Percentiles rank a stretch among this genome's conserved stretches.
Evolutionary conservation across 2,797 vertebrate genomes (phyloP).

Genomic region (Sciurus vulgaris): DNA sequence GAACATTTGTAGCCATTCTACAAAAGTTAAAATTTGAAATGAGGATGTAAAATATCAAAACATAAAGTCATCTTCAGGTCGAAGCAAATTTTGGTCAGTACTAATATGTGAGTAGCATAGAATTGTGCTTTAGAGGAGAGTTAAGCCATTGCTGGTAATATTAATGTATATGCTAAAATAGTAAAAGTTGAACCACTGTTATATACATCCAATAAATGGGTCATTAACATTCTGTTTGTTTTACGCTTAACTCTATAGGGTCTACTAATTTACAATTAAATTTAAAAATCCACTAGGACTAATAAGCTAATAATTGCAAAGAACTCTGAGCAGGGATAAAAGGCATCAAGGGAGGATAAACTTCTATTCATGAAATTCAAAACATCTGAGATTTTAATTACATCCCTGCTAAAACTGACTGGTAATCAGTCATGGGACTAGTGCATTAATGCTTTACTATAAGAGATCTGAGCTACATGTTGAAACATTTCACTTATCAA

Average conservation of each 20-base stretch:
- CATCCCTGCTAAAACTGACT: constrained; percentile 70
- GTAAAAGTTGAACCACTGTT: constrained; percentile 44
- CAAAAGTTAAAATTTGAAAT: not conserved
- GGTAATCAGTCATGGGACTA: constrained; percentile 65
- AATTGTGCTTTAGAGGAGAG: not conserved
- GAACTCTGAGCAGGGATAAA: constrained; percentile 74
- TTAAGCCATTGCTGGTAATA: not conserved
- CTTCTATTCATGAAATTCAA: constrained; percentile 76
- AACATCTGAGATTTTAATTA: constrained; percentile 82
- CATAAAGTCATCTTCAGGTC: constrained; percentile 9
- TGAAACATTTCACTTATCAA: constrained; percentile 62
- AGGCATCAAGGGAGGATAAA: constrained; percentile 74
- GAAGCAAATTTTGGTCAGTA: constrained; percentile 16
- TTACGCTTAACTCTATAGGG: constrained; percentile 76
- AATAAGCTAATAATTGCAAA: constrained; percentile 82
- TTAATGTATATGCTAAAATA: constrained; percentile 47
- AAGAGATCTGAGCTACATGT: constrained; percentile 48
- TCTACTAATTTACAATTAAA: constrained; percentile 84
- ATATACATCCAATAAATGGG: constrained; percentile 70
- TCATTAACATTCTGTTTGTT: constrained; percentile 77
- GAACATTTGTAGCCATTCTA: not conserved
- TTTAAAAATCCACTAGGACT: constrained; percentile 77
- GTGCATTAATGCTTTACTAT: constrained; percentile 63
- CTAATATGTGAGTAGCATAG: not conserved
- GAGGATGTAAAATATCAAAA: not conserved